phyloP scores from a whole-genome alignment of 92 coral and sea anemone genomes.

The Pocillopora grandis region DNA sequence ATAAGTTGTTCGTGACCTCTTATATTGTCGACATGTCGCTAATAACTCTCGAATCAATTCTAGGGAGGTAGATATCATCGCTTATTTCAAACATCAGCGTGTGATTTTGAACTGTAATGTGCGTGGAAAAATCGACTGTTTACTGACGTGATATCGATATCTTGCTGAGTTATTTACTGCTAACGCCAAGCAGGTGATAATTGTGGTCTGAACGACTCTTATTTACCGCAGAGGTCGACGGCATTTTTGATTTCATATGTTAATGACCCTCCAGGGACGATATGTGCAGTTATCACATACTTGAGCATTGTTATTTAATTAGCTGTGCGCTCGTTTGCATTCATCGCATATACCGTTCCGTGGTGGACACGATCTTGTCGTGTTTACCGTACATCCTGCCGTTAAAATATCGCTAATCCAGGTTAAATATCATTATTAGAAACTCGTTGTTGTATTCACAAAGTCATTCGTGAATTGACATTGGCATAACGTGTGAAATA shows the following conservation, averaged over 20 bases:
- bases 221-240: conserved; percentile 29
- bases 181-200: conserved; percentile 32
- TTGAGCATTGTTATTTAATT: conserved; percentile 69
- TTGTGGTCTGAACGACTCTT: conserved; percentile 11
- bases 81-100: conserved; percentile 14
- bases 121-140: conserved; percentile 2
- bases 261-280: conserved; percentile 56
- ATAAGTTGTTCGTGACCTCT: conserved; percentile 14
- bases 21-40: not conserved
- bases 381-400: conserved; percentile 15
- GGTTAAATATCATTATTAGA: not conserved
- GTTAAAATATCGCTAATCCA: conserved; percentile 30
- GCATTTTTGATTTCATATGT: conserved; percentile 44
- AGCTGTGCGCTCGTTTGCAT: conserved; percentile 52
- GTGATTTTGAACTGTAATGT: conserved; percentile 18
- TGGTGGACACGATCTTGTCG: conserved; percentile 4
- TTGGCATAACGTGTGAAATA: not conserved
- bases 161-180: conserved; percentile 33
- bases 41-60: conserved; percentile 20
- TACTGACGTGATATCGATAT: conserved; percentile 9
- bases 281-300: conserved; percentile 55
- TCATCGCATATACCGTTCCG: conserved; percentile 9
- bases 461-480: not conserved
- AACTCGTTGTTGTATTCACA: not conserved
- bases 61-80: conserved; percentile 2